These are phyloP conservation scores for Tamandua tetradactyla DNA, from an alignment of 2,797 vertebrate species.

Conservation along the genomic window DNA sequence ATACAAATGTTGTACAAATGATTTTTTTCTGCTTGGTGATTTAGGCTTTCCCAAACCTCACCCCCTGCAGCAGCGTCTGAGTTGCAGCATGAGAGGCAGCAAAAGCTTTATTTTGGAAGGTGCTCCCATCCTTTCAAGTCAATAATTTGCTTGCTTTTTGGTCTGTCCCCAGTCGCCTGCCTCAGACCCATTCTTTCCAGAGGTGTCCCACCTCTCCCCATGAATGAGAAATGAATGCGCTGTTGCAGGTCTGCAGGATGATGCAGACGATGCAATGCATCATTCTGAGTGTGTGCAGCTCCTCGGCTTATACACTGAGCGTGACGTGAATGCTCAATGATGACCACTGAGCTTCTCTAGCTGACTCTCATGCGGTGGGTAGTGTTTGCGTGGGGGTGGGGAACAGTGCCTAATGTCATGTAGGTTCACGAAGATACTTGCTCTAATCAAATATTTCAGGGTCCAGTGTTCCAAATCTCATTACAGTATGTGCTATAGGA, in stretches of 20 bases:
- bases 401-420: conserved; percentile 40
- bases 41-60: background rate
- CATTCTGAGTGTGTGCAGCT: background rate
- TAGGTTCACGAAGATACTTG: conserved; percentile 39
- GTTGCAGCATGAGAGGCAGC: background rate
- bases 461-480: conserved; percentile 44
- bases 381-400: background rate
- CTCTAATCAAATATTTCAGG: conserved; percentile 63
- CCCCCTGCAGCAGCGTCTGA: background rate
- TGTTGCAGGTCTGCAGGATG: conserved; percentile 42
- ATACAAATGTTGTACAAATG: background rate
- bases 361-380: conserved; percentile 42
- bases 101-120: conserved; percentile 57
- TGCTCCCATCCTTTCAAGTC: conserved; percentile 29
- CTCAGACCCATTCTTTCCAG: conserved; percentile 30
- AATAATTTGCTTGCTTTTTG: conserved; percentile 41
- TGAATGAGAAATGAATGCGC: conserved; percentile 60
- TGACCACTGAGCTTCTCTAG: conserved; percentile 1
- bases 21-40: background rate
- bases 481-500: background rate
- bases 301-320: background rate
- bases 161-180: background rate
- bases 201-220: background rate
- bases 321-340: conserved; percentile 57
- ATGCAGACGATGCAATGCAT: conserved; percentile 67